Evolutionary conservation across 2,113 vertebrate species (phyloP).

Genomic region (Ciconia boyciana): DNA sequence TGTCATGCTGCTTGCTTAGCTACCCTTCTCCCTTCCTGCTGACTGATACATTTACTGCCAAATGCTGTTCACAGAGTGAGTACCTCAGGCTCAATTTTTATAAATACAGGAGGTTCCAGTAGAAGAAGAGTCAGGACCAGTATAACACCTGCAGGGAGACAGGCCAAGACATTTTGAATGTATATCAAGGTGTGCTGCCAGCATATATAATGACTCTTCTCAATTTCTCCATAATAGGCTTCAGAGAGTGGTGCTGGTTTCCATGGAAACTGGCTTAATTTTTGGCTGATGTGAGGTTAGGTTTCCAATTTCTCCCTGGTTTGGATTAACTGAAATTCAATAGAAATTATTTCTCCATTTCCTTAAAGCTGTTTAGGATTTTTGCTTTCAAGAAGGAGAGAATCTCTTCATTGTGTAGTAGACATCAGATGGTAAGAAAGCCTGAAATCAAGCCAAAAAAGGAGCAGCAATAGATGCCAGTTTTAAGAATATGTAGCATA

Average conservation of each 20-base stretch:
- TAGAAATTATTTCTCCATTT: background rate
- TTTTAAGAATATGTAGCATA: background rate
- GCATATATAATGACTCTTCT: background rate
- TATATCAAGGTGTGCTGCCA: background rate
- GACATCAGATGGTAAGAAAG: background rate
- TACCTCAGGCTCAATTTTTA: background rate
- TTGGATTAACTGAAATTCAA: background rate
- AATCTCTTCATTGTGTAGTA: background rate
- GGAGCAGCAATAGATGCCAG: background rate
- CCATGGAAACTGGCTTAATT: background rate
- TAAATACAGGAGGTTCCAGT: background rate
- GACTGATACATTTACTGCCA: background rate
- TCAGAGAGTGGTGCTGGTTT: background rate
- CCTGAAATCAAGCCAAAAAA: background rate
- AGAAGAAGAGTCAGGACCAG: background rate
- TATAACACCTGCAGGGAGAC: background rate
- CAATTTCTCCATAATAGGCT: background rate
- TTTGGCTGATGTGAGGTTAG: background rate
- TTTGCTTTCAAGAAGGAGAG: background rate
- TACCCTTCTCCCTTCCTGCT: background rate
- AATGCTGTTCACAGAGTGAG: background rate
- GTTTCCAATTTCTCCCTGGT: background rate
- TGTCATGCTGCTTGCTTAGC: constrained; percentile 28
- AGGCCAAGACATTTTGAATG: background rate
- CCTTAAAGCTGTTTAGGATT: background rate